phyloP scores from a whole-genome alignment of 1,140 invertebrate genomes.

The Bombus confusus region DNA sequence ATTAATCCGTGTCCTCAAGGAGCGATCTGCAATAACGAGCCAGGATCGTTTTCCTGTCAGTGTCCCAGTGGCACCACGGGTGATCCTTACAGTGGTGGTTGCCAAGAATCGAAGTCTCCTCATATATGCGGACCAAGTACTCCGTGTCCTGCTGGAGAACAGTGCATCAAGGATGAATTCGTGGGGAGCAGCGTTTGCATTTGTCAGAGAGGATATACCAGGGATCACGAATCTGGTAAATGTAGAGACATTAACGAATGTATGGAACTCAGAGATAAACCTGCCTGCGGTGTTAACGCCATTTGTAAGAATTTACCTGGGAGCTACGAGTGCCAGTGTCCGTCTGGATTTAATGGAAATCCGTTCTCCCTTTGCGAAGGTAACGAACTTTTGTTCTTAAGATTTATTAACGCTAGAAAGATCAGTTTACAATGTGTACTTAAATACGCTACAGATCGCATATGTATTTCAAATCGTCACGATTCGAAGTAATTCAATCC shows the following conservation, averaged over 20 bases:
- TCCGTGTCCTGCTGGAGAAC: slow-evolving; percentile 92
- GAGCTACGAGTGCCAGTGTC: slow-evolving; percentile 96
- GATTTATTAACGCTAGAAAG: neutral
- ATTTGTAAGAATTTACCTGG: slow-evolving; percentile 96
- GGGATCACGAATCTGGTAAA: slow-evolving; percentile 87
- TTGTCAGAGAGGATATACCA: slow-evolving; percentile 91
- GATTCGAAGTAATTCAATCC: too few species aligned
- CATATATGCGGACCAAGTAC: slow-evolving; percentile 87
- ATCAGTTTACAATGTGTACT: neutral
- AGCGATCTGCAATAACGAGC: slow-evolving; percentile 94
- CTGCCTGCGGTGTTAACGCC: slow-evolving; percentile 92
- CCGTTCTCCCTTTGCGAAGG: slow-evolving; percentile 92
- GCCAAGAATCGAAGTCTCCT: slow-evolving; percentile 85
- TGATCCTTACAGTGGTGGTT: slow-evolving; percentile 88
- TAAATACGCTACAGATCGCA: neutral
- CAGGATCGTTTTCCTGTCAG: slow-evolving; percentile 93
- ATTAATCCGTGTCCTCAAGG: slow-evolving; percentile 90
- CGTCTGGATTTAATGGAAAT: slow-evolving; percentile 93
- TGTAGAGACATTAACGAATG: slow-evolving; percentile 96
- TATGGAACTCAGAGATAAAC: slow-evolving; percentile 86
- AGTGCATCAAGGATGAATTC: slow-evolving; percentile 90
- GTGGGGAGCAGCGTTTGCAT: slow-evolving; percentile 91
- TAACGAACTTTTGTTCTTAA: slow-evolving; percentile 63
- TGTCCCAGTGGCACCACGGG: slow-evolving; percentile 89
- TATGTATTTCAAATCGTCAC: too few species aligned